A percentile compares a stretch with the other conserved stretches of the same genome.
Conservation (phyloP, 2,888 invertebrate species). For the Drosophila melanosoma region DNA sequence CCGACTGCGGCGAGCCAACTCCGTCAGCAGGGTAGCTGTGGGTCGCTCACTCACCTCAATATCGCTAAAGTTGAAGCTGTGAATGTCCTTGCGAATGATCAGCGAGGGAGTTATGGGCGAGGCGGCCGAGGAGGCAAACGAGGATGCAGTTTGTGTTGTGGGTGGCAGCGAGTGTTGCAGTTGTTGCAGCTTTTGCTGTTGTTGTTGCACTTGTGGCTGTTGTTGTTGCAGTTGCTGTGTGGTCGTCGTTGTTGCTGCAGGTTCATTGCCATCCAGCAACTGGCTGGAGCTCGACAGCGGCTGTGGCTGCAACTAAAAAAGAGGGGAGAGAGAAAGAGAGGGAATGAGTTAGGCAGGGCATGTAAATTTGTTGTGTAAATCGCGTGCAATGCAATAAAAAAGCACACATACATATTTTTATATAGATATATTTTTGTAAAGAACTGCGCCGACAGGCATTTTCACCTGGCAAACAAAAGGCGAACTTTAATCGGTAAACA, state of each 20-base stretch:
- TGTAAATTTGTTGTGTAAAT: slow-evolving; percentile 74
- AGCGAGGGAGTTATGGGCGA: slow-evolving; percentile 77
- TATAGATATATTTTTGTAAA: slow-evolving; percentile 23
- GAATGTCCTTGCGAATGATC: slow-evolving; percentile 85
- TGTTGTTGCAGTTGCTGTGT: slow-evolving; percentile 55
- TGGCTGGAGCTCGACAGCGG: slow-evolving; percentile 49
- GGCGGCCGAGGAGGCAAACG: slow-evolving; percentile 36
- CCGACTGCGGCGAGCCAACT: slow-evolving; percentile 82
- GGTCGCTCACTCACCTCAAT: slow-evolving; percentile 84
- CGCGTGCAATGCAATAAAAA: slow-evolving; percentile 53
- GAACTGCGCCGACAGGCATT: slow-evolving; percentile 59
- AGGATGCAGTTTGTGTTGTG: slow-evolving; percentile 32
- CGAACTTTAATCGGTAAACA: slow-evolving; percentile 77
- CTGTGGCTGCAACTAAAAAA: slow-evolving; percentile 59
- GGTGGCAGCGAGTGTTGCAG: slow-evolving; percentile 36
- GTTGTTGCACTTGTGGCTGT: slow-evolving; percentile 19
- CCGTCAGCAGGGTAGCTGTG: slow-evolving; percentile 76
- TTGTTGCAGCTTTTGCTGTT: slow-evolving; percentile 5
- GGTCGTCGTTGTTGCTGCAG: slow-evolving; percentile 49
- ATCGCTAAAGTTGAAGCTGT: slow-evolving; percentile 84
- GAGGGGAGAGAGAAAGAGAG: slow-evolving; percentile 11
- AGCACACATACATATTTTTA: not conserved
- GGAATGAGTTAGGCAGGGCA: slow-evolving; percentile 23
- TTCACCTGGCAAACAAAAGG: slow-evolving; percentile 79
- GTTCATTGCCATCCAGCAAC: slow-evolving; percentile 67